A percentile compares a stretch with the other conserved stretches of the same genome.
phyloP scores from a whole-genome alignment of 2,888 invertebrate species.

The Cybosia mesomella region DNA sequence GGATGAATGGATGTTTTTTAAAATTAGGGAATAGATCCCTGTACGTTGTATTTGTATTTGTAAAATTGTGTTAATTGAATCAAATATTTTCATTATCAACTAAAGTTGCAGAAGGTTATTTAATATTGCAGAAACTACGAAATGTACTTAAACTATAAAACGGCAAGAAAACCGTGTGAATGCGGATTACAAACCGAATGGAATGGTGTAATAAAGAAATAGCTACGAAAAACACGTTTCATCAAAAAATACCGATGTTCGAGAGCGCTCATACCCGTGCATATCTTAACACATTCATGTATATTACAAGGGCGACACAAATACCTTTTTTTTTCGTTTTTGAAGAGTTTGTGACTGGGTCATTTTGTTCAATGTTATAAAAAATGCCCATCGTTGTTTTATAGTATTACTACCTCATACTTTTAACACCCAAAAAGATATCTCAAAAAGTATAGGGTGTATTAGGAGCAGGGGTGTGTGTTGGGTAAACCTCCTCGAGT shows the following conservation, averaged over 20 bases:
- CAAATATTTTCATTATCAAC: neutral
- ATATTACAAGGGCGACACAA: constrained; percentile 33
- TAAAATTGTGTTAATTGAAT: neutral
- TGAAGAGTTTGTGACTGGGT: constrained; percentile 13
- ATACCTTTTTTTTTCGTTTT: constrained; percentile 38
- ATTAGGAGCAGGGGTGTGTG: too few species aligned
- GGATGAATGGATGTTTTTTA: neutral
- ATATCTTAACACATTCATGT: constrained; percentile 42
- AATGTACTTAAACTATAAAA: constrained; percentile 50
- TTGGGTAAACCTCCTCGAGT: too few species aligned
- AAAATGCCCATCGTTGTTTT: neutral
- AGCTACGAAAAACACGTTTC: constrained; percentile 62
- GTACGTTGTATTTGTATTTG: too few species aligned
- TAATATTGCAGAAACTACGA: neutral
- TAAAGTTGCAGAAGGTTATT: neutral
- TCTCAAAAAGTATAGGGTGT: too few species aligned
- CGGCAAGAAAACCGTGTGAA: constrained; percentile 70
- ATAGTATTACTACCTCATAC: too few species aligned
- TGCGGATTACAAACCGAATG: constrained; percentile 62
- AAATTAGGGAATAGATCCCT: too few species aligned
- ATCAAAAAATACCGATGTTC: constrained; percentile 71
- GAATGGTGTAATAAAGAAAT: constrained; percentile 79
- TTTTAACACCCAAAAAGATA: too few species aligned
- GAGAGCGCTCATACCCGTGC: constrained; percentile 43
- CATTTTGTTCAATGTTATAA: neutral